These are phyloP conservation scores for Osmerus eperlanus DNA, from an alignment of 2,113 vertebrate species.

Conservation along the genomic window DNA sequence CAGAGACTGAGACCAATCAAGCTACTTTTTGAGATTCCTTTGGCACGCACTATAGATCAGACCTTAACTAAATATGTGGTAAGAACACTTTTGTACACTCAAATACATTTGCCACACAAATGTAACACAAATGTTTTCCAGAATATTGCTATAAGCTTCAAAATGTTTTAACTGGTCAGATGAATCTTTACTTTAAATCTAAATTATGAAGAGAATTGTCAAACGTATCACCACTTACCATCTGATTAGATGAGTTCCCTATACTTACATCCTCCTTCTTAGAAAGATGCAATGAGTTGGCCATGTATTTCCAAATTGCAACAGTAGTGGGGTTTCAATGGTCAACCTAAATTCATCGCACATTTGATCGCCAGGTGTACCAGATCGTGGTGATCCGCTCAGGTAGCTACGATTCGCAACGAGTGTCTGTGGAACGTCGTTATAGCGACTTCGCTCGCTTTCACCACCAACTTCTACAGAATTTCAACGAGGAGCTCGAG, in stretches of 20 bases:
- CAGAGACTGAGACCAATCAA: slow-evolving; percentile 64
- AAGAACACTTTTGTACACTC: slow-evolving; percentile 37
- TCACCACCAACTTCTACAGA: slow-evolving; percentile 76
- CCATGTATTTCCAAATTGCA: neutral
- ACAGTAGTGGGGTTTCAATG: neutral
- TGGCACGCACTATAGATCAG: slow-evolving; percentile 72
- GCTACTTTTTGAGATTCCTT: slow-evolving; percentile 86
- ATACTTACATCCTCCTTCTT: too few species aligned
- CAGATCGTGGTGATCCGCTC: slow-evolving; percentile 86
- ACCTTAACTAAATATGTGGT: slow-evolving; percentile 84
- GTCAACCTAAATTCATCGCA: neutral
- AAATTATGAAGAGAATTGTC: too few species aligned
- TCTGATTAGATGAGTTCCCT: too few species aligned
- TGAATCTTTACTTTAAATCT: too few species aligned
- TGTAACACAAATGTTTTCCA: too few species aligned
- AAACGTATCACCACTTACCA: too few species aligned
- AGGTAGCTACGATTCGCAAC: slow-evolving; percentile 83
- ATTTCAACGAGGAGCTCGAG: slow-evolving; percentile 86
- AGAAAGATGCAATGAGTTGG: too few species aligned
- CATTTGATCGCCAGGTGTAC: slow-evolving; percentile 72
- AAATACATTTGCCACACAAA: neutral
- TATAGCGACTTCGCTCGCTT: slow-evolving; percentile 85
- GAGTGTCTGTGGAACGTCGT: slow-evolving; percentile 80
- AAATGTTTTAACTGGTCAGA: too few species aligned
- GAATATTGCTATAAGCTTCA: too few species aligned